Evolutionary conservation across 2,797 vertebrate species (phyloP), one percentile per base, ranked within the genome.

Genomic region (Parotocinclus haroldoi): DNA sequence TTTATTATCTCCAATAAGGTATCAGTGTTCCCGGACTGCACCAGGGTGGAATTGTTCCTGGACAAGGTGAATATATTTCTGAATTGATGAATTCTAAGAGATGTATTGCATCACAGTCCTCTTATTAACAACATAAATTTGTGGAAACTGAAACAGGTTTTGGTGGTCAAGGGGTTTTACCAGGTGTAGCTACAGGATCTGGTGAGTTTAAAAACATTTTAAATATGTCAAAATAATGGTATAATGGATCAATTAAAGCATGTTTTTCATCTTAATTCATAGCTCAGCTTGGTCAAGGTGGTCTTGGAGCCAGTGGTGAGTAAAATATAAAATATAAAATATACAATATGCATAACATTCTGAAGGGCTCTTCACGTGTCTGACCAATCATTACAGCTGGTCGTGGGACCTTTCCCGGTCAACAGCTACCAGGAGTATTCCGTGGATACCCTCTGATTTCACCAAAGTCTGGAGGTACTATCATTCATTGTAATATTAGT

Each of bases 391-490:
- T 73, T 9, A 62, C 72, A 96, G 95, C 89, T 77, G 92, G 87
- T 42, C 87, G 92, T 27, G 94, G 91, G 69, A 86, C 87, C 60
- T 93, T 91, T 83, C 86, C 85, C 53, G 91, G 89, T 80, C 95
- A 89, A 63, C 86, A 79, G 49, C 54, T 95, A 78, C 93, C 94
- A 0, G 96, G 95, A 17, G 91, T 98, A 67, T 95, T 96, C 59
- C 89, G 93, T 77, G 96, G 96, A 68, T 98, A 96, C 81, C 96
- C 96, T 78, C 94, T 98, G 69, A 95, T 96, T 86, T 84, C 94
- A 63, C 96, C 96, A 78, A 98, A 98, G 83, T 81, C 94, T 68
- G 91, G 90, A 90, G 95, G 95, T 98, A 91, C 82, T 42, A 42
- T 42, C 40, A 42, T 11, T 42, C 9, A 8, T 27, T 27, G 10